These are phyloP conservation scores for Thalassophryne amazonica DNA, from an alignment of 2,797 vertebrate species.

Conservation along the genomic window DNA sequence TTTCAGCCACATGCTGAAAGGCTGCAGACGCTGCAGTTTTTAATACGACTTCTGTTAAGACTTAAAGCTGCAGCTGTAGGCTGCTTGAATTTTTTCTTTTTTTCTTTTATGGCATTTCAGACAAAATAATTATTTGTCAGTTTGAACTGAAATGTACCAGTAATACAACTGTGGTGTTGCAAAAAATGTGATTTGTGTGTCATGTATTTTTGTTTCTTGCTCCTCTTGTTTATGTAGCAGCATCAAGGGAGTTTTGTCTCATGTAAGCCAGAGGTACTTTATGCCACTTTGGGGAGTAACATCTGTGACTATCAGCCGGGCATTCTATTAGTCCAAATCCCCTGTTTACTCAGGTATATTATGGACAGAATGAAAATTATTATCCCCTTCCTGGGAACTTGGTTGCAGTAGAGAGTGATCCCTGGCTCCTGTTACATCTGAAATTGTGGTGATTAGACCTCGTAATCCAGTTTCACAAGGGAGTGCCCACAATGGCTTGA, in stretches of 20 bases:
- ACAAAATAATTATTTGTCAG: constrained; percentile 22
- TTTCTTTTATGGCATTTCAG: not conserved
- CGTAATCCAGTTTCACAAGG: constrained; percentile 76
- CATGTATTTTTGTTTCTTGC: constrained; percentile 42
- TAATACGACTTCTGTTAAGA: not conserved
- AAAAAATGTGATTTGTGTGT: constrained; percentile 48
- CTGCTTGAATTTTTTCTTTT: too few species aligned
- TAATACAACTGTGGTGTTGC: constrained; percentile 5
- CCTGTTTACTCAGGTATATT: constrained; percentile 71
- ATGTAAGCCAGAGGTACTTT: constrained; percentile 56
- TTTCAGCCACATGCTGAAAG: not conserved
- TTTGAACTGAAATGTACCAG: constrained; percentile 13
- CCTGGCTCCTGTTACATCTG: constrained; percentile 54
- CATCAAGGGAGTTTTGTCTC: constrained; percentile 37
- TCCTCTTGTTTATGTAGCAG: constrained; percentile 27
- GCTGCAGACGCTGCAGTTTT: not conserved
- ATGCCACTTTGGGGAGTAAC: constrained; percentile 58
- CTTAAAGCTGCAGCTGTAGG: not conserved
- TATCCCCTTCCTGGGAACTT: constrained; percentile 49
- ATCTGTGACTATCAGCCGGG: constrained; percentile 72
- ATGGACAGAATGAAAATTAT: constrained; percentile 77
- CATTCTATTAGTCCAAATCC: constrained; percentile 75
- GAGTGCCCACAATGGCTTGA: constrained; percentile 60
- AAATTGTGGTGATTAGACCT: constrained; percentile 72
- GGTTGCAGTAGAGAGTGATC: constrained; percentile 51